phyloP scores from a whole-genome alignment of 2,888 invertebrate genomes.

The Eurytoma adleriae region DNA sequence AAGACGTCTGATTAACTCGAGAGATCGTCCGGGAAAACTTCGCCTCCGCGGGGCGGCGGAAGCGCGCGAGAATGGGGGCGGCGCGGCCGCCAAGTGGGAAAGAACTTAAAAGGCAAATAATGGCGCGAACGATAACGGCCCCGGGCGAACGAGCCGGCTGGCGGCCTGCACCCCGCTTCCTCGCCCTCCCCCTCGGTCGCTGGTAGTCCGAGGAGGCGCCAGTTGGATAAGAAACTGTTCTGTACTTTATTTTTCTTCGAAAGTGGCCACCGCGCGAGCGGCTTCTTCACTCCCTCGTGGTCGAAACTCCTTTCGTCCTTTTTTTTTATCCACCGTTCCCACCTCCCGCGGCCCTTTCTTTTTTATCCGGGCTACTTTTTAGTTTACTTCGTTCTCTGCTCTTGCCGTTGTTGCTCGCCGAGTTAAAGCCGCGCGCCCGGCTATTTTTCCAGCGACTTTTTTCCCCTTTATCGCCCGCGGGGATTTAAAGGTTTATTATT shows the following conservation, averaged over 20 bases:
- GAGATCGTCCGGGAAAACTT: constrained; percentile 66
- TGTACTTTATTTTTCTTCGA: constrained; percentile 56
- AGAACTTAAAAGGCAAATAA: constrained; percentile 66
- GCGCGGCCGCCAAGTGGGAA: background rate
- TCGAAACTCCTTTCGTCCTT: constrained; percentile 15
- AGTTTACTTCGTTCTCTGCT: constrained; percentile 18
- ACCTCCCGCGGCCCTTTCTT: background rate
- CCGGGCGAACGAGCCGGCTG: background rate
- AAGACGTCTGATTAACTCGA: constrained; percentile 72
- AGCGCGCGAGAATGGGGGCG: constrained; percentile 16
- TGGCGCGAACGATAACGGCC: constrained; percentile 58
- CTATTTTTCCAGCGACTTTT: constrained; percentile 49
- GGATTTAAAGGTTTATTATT: constrained; percentile 50
- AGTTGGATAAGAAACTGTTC: constrained; percentile 54
- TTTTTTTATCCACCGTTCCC: background rate
- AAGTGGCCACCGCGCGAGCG: constrained; percentile 30
- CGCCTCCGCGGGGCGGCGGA: constrained; percentile 22
- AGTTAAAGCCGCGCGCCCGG: constrained; percentile 30
- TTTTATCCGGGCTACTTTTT: background rate
- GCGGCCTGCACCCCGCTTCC: too few relatives aligned
- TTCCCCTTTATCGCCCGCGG: constrained; percentile 27
- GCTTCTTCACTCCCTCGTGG: constrained; percentile 37
- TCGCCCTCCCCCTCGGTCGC: too few relatives aligned
- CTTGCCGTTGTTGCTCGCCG: constrained; percentile 14
- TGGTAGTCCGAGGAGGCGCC: constrained; percentile 5